These are phyloP conservation scores for Drosophila sp. DNA, from an alignment of 1,140 invertebrate genomes.

Conservation along the genomic window DNA sequence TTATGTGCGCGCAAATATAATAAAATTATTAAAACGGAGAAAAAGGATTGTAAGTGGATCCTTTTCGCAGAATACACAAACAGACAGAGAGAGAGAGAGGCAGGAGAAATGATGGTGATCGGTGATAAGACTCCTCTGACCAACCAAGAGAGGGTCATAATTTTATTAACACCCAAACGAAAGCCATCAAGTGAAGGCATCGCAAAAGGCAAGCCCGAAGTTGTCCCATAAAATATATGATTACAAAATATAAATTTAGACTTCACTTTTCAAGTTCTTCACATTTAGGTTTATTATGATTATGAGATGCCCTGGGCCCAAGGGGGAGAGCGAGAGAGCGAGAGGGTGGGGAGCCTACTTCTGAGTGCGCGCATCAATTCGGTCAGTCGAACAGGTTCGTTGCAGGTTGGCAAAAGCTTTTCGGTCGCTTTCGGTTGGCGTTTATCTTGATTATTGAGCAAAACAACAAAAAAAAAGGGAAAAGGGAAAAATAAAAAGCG, in stretches of 20 bases:
- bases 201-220: conserved; percentile 29
- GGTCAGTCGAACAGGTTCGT: conserved; percentile 64
- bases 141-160: conserved; percentile 57
- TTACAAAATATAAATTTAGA: conserved; percentile 76
- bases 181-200: conserved; percentile 26
- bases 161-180: conserved; percentile 73
- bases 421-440: conserved; percentile 43
- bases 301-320: conserved; percentile 44
- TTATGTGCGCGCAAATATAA: conserved; percentile 75
- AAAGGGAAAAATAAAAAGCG: conserved; percentile 35
- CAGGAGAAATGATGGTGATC: conserved; percentile 14
- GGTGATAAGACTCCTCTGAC: conserved; percentile 9
- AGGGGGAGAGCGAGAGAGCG: not conserved
- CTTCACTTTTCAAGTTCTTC: conserved; percentile 44
- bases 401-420: conserved; percentile 54
- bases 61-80: conserved; percentile 47
- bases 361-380: conserved; percentile 63
- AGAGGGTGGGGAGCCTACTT: not conserved
- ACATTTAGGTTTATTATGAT: conserved; percentile 72
- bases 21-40: conserved; percentile 74
- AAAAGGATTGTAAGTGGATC: conserved; percentile 62
- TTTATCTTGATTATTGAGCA: conserved; percentile 76
- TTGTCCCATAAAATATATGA: conserved; percentile 80
- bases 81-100: not conserved
- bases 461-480: conserved; percentile 4